Base-by-base conservation (phyloP, 2,888 invertebrate genomes). In the Xestia ashworthii region DNA sequence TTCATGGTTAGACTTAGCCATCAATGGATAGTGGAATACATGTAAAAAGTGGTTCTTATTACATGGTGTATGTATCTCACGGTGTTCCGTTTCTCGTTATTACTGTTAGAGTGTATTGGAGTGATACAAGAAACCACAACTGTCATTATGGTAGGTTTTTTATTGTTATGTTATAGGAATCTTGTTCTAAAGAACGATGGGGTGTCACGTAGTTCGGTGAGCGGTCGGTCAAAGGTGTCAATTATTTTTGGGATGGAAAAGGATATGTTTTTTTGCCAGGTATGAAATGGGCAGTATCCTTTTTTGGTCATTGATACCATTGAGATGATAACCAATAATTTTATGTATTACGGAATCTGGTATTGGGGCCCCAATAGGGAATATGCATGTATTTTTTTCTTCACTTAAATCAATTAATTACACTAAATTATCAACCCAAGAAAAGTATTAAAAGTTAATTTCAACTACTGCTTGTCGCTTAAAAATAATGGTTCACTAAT, bases 31-130 rank as follows among this genome's bases (percentile, higher is more conserved):
- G 4, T 44, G 77, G 69, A 82, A 65, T 22, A 3, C 16, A 62
- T 65, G 62, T 55, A 65, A 76, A 69, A 69, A 46, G 53, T 71
- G 44, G 48, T 46, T 48, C 4, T 0, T 75, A 62, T 62, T 67
- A 44, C 69, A 41, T 71, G 69, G 74, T 84, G 78, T 66, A 67
- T 71, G 70, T 77, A 70, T 89, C 88, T 79, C 89, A 89, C 84
- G 88, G 80, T 78, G 80, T 88, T 88, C 84, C 83, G 78, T 89
- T 89, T 87, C 89, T 87, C 70, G 81, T 87, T 85, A 85, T 68
- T 78, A 83, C 84, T 76, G 83, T 85, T 88, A 86, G 74, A 76
- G 80, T 79, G 76, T 80, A 70, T 78, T 75, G 70, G 76, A 78
- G 50, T 80, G 88, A 78, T 81, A 89, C 80, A 86, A 83, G 87